phyloP scores from a whole-genome alignment of 1,140 invertebrate species.

The Zaprionus taronus region DNA sequence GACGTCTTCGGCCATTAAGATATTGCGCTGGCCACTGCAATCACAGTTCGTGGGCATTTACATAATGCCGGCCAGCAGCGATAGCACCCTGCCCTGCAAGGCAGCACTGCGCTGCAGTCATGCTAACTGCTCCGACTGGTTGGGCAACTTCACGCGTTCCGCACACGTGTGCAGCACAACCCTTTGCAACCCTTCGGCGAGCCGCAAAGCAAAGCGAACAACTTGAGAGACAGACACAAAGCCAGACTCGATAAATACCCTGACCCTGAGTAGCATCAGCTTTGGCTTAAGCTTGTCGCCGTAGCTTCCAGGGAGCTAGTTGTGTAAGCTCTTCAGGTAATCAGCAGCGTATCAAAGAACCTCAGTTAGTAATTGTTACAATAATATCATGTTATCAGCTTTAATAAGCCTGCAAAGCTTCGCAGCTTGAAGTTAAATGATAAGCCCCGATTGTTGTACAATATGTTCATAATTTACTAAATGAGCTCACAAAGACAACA shows the following conservation, averaged over 20 bases:
- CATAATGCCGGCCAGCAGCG: constrained; percentile 31
- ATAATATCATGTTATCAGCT: too few relatives aligned
- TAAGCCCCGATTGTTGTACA: too few relatives aligned
- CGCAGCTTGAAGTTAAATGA: too few relatives aligned
- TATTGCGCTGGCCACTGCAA: constrained; percentile 37
- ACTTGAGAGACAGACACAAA: neutral
- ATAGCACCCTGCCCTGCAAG: neutral
- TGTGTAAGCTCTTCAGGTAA: too few relatives aligned
- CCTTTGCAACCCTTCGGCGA: constrained; percentile 15
- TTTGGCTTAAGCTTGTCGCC: too few relatives aligned
- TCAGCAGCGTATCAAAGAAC: too few relatives aligned
- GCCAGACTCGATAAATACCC: neutral
- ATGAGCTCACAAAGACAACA: neutral
- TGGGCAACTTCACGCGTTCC: constrained; percentile 3
- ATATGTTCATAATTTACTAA: neutral
- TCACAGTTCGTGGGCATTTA: constrained; percentile 30
- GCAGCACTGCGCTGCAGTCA: neutral
- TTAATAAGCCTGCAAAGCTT: too few relatives aligned
- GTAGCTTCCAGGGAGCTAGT: too few relatives aligned
- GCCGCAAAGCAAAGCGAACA: neutral
- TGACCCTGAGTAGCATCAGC: neutral
- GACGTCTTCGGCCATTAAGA: constrained; percentile 52
- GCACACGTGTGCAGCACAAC: constrained; percentile 14
- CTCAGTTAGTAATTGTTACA: too few relatives aligned
- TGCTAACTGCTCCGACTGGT: neutral